Evolutionary conservation across 2,113 vertebrate genomes (phyloP).

Genomic region (Platichthys flesus): DNA sequence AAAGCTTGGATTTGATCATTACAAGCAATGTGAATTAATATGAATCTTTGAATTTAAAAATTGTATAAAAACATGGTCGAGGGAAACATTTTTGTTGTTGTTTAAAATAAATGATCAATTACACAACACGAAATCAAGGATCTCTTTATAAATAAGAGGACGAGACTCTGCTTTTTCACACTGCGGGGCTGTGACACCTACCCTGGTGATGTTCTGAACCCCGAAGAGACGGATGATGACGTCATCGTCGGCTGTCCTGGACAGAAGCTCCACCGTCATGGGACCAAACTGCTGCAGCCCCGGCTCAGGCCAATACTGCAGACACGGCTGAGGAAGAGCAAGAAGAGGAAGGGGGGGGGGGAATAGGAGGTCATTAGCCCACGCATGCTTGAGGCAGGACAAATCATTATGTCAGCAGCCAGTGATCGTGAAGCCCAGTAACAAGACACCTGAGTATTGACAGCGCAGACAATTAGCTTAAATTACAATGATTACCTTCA

Average conservation of each 20-base stretch:
- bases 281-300: constrained; percentile 94
- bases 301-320: constrained; percentile 95
- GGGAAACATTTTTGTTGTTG: too few relatives aligned
- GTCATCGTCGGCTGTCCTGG: constrained; percentile 88
- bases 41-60: too few relatives aligned
- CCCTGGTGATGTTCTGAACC: constrained; percentile 93
- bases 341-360: background rate
- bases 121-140: background rate
- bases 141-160: too few relatives aligned
- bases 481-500: constrained; percentile 74
- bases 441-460: constrained; percentile 73
- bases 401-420: constrained; percentile 61
- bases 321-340: constrained; percentile 74
- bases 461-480: constrained; percentile 71
- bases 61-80: background rate
- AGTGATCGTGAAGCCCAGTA: constrained; percentile 45
- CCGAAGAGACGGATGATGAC: constrained; percentile 92
- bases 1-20: too few relatives aligned
- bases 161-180: background rate
- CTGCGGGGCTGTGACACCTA: constrained; percentile 68
- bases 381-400: constrained; percentile 49
- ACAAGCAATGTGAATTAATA: too few relatives aligned
- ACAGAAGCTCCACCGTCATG: constrained; percentile 94
- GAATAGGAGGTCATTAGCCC: constrained; percentile 44
- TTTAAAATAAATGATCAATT: background rate